These are phyloP conservation scores for Tragulus kanchil DNA, from an alignment of 2,113 vertebrate genomes.

Conservation along the genomic window DNA sequence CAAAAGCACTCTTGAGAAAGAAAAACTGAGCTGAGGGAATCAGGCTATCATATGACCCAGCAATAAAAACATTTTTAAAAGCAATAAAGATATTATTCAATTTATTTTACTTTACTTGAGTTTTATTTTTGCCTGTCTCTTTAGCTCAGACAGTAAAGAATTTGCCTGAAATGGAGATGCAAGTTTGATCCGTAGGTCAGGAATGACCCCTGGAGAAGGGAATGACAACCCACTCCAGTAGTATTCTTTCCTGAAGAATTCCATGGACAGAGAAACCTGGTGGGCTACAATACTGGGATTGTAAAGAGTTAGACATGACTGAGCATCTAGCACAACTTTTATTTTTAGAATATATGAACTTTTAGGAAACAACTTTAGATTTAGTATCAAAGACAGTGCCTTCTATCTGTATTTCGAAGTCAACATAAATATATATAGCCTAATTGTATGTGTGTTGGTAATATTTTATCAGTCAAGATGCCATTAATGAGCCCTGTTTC, in stretches of 20 bases:
- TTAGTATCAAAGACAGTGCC: conserved; percentile 65
- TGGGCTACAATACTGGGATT: too few species aligned
- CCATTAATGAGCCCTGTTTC: conserved; percentile 55
- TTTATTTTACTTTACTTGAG: background rate
- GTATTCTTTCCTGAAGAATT: too few species aligned
- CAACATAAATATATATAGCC: conserved; percentile 58
- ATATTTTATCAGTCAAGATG: conserved; percentile 73
- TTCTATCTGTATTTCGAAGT: conserved; percentile 68
- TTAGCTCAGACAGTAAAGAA: too few species aligned
- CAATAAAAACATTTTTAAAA: background rate
- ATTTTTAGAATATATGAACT: conserved; percentile 7
- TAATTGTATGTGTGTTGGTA: conserved; percentile 64
- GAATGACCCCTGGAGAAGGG: too few species aligned
- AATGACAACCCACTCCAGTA: too few species aligned
- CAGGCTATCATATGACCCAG: background rate
- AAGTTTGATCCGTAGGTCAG: too few species aligned
- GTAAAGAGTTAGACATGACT: too few species aligned
- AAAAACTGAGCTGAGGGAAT: background rate
- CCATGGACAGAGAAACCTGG: too few species aligned
- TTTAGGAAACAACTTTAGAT: conserved; percentile 39
- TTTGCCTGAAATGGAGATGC: too few species aligned
- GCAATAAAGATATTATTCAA: background rate
- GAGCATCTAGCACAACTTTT: background rate
- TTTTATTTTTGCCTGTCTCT: background rate
- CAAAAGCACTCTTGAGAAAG: background rate